Evolutionary conservation across 1,140 invertebrate species (phyloP), one percentile per base, ranked within the genome.

Genomic region (Callitettix versicolor): DNA sequence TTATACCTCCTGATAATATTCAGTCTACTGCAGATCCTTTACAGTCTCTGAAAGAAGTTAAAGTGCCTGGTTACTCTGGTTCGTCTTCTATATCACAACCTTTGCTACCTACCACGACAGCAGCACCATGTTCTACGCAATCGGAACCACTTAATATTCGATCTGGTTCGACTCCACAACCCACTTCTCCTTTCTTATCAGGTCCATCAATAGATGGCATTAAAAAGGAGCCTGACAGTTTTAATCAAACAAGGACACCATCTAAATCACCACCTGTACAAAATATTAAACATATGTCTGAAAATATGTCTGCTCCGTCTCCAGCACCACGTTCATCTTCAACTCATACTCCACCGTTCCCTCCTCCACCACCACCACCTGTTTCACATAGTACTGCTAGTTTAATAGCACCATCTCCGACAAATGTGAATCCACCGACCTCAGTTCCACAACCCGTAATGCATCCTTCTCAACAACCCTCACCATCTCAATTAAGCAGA

Each of bases 21-120:
- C 76, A 76, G 42, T 72, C 74, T 36, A 69, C 76, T 14, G 67
- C 77, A 7, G 84, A 87, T 73, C 86, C 85, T 4, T 62, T 87
- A 36, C 85, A 87, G 62, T 86, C 83, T 60, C 67, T 88, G 2
- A 85, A 86, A 64, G 85, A 87, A 66, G 84, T 88, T 0, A 87
- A 87, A 74, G 84, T 88, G 3, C 85, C 85, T 34, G 85, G 85
- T 12, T 88, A 84, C 44, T 61, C 65, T 34, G 60, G 60, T 11
- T 52, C 63, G 14, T 59, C 62, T 18, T 63, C 63, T n/a, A 62
- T 65, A 18, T 63, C 64, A 17, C 67, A 68, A 43, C 65, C 66
- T 17, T 57, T 66, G 40, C 58, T 63, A 40, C 63, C 63, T 2
- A 63, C 61, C 0, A 62, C 62, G 15, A 58, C 64, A 7, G 61